Evolutionary conservation across 2,888 invertebrate genomes (phyloP).

Genomic region (Willowsia nigromaculata): DNA sequence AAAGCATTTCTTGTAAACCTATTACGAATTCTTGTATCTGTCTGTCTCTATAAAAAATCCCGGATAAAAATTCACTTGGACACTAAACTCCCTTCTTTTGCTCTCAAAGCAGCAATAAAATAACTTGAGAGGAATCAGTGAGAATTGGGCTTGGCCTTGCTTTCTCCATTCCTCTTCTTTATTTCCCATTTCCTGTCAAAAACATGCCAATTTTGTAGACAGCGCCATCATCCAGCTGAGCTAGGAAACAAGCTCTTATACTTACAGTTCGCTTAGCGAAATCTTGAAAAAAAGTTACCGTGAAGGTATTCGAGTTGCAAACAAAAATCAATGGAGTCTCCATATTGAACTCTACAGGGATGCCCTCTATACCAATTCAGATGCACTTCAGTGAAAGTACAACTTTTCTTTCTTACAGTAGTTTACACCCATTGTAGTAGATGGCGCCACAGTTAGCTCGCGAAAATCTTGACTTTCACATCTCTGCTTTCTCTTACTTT

Average conservation of each 20-base stretch:
- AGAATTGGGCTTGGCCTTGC: neutral
- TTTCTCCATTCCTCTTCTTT: neutral
- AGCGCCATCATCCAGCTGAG: neutral
- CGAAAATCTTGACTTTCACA: neutral
- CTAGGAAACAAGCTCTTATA: neutral
- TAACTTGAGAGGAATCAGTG: neutral
- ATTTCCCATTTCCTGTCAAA: neutral
- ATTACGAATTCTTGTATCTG: neutral
- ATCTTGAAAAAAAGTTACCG: neutral
- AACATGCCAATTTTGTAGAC: neutral
- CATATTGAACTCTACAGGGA: neutral
- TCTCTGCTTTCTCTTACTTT: neutral
- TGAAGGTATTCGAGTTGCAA: neutral
- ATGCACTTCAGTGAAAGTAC: conserved; percentile 9
- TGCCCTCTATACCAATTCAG: neutral
- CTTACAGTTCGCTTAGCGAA: neutral
- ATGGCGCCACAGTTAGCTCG: neutral
- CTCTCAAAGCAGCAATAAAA: neutral
- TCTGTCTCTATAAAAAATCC: neutral
- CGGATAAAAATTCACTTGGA: neutral
- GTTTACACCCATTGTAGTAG: neutral
- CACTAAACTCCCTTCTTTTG: neutral
- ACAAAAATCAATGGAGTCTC: neutral
- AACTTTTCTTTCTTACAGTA: neutral
- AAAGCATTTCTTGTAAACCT: neutral